Evolutionary conservation across 2,888 invertebrate species (phyloP).

Genomic region (Tetanocera ferruginea): DNA sequence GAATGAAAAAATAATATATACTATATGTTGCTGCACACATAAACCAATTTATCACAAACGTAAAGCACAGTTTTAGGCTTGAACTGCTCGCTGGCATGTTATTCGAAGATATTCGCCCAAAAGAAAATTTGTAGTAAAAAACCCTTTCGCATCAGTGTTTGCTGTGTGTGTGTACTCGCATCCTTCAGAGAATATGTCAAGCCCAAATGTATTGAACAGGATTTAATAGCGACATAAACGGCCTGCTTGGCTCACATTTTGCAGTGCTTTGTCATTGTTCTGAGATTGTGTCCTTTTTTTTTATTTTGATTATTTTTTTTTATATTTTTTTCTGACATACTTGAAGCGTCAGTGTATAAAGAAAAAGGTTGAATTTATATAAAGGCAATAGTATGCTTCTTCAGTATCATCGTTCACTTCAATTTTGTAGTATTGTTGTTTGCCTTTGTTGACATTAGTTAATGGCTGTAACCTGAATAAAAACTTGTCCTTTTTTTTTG

Average conservation of each 20-base stretch:
- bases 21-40: too few relatives aligned
- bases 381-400: neutral
- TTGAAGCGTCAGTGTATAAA: neutral
- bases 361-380: neutral
- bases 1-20: too few relatives aligned
- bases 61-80: neutral
- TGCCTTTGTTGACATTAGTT: too few relatives aligned
- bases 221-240: slow-evolving; percentile 33
- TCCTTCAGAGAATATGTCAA: slow-evolving; percentile 41
- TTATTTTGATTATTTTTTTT: neutral
- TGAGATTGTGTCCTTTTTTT: slow-evolving; percentile 13
- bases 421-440: neutral
- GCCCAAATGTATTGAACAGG: slow-evolving; percentile 41
- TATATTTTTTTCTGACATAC: neutral
- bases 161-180: too few relatives aligned
- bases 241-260: neutral
- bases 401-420: neutral
- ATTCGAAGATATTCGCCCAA: neutral
- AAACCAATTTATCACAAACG: neutral
- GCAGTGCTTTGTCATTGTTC: neutral
- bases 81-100: neutral
- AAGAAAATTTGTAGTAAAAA: neutral
- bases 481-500: neutral
- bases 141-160: neutral
- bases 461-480: too few relatives aligned